Evolutionary conservation across 2,888 invertebrate genomes (phyloP).

Genomic region (Drosophila anomalipes): DNA sequence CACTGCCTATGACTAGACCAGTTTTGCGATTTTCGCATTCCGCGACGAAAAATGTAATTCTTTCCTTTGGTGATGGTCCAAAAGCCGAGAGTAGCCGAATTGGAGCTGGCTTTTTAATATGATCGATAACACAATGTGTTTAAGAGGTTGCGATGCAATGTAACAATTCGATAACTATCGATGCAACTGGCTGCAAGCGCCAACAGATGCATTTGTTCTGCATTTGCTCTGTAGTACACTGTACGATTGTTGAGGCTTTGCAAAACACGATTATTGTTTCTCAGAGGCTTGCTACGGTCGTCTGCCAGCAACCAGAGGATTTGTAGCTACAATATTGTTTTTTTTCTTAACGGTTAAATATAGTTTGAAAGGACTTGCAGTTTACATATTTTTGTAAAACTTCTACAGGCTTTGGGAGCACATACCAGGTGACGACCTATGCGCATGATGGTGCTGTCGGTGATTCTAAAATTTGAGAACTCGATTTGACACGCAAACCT

Average conservation of each 20-base stretch:
- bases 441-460: constrained; percentile 68
- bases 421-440: constrained; percentile 65
- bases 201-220: neutral
- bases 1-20: no score
- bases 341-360: neutral
- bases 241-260: constrained; percentile 32
- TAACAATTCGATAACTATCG: constrained; percentile 18
- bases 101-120: neutral
- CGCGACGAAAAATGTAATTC: no score
- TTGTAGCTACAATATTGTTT: constrained; percentile 30
- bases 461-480: constrained; percentile 46
- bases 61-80: no score
- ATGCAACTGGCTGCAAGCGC: constrained; percentile 4
- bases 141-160: neutral
- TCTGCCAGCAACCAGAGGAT: constrained; percentile 60
- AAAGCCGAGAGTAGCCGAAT: no score
- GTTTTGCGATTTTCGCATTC: no score
- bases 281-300: constrained; percentile 37
- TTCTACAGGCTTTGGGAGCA: constrained; percentile 57
- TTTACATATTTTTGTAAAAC: constrained; percentile 50
- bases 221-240: constrained; percentile 40
- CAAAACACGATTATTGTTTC: constrained; percentile 60
- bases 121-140: neutral
- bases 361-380: neutral
- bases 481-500: constrained; percentile 30